Evolutionary conservation across 2,888 invertebrate species (phyloP).

Genomic region (Eulithis prunata): DNA sequence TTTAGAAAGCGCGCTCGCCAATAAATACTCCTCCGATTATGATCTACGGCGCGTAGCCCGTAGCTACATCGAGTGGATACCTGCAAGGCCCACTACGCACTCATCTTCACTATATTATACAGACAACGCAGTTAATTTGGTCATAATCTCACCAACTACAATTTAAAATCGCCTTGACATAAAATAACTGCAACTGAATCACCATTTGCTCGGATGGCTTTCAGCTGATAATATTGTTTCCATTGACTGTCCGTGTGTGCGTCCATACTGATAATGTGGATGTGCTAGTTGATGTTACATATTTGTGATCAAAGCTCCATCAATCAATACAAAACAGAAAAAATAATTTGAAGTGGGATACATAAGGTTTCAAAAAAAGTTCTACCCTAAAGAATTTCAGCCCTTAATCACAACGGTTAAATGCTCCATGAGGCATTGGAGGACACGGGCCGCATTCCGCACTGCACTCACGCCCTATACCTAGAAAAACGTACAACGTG

Average conservation of each 20-base stretch:
- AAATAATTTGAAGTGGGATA: conserved; percentile 1
- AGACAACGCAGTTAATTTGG: background rate
- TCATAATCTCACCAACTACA: background rate
- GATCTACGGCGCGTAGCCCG: conserved; percentile 83
- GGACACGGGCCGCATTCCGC: conserved; percentile 58
- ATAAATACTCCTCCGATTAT: conserved; percentile 82
- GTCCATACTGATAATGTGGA: background rate
- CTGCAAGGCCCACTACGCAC: conserved; percentile 12
- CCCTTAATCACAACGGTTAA: conserved; percentile 22
- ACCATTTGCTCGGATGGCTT: too few relatives aligned
- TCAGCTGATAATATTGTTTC: background rate
- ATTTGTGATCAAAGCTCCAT: conserved; percentile 7
- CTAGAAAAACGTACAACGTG: conserved; percentile 63
- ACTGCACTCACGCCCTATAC: conserved; percentile 61
- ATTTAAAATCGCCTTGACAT: background rate
- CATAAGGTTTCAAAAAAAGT: conserved; percentile 6
- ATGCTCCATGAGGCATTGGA: conserved; percentile 46
- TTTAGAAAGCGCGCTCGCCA: conserved; percentile 77
- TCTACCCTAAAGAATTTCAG: conserved; percentile 18
- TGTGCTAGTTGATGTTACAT: background rate
- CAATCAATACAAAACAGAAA: conserved; percentile 1
- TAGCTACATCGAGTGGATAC: conserved; percentile 58
- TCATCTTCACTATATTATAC: conserved; percentile 1
- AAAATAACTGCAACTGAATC: background rate
- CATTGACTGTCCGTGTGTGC: background rate